Evolutionary conservation across 2,797 vertebrate species (phyloP), one percentile per base, ranked within the genome.

Genomic region (Vireo griseus): DNA sequence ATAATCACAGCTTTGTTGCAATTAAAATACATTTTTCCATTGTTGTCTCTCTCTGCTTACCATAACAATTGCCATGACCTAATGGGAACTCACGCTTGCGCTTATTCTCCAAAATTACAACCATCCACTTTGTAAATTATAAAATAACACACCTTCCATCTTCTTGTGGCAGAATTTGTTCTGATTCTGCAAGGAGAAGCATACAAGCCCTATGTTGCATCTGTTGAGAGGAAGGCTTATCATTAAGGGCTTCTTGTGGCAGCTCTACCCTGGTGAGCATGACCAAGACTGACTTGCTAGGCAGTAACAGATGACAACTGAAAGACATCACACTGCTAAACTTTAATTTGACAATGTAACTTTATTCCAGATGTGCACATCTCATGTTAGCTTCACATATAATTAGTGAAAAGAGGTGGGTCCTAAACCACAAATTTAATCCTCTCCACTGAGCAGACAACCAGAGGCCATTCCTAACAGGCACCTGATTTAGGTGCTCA

Each of bases 1-100:
- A 57, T 54, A 86, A 86, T 72, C 20, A 2, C 55, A 85, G 62
- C 51, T 74, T 91, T 68, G 28, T 72, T 95, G n/a, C 48, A 90
- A 50, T 75, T 89, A 86, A 87, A 92, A 78, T 7, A 52, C 37
- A 20, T 31, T 80, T 91, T 72, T 44, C 24, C 7, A 4, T 61
- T 48, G 35, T 39, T 77, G 7, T 65, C 88, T 68, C 37, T 80
- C 33, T 50, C 57, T 74, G n/a, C 33, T 90, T 90, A 55, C 20
- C 21, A 16, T 85, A 57, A 42, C 12, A 81, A 61, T 63, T 55
- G 18, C 20, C 42, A 35, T 40, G 54, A 76, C 48, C 31, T 69
- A 83, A 85, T 50, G 33, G 39, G 13, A 92, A 66, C 55, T 69
- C 39, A n/a, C 29, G 33, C 35, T 78, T 51, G 29, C 75, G 37